Conservation (phyloP, 2,797 vertebrate species). For the Galagoides demidoff region DNA sequence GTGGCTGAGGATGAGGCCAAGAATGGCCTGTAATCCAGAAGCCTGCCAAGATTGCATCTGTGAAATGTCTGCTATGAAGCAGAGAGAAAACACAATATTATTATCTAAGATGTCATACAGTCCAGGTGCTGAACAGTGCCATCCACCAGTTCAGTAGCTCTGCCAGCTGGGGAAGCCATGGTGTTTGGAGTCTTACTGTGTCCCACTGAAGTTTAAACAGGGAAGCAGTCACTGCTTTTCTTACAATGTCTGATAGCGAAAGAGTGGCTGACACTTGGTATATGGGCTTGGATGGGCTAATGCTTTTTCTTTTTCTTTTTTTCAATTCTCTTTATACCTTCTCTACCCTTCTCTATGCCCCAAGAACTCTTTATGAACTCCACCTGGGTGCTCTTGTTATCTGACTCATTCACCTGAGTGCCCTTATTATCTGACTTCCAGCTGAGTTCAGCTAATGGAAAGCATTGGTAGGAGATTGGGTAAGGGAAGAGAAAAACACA, state of each 20-base stretch:
- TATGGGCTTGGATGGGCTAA: background rate
- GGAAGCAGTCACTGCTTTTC: background rate
- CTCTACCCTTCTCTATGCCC: background rate
- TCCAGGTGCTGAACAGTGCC: background rate
- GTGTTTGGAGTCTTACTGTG: background rate
- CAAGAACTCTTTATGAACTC: background rate
- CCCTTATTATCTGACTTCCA: background rate
- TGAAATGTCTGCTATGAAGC: background rate
- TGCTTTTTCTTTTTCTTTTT: background rate
- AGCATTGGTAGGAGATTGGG: background rate
- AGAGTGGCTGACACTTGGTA: background rate
- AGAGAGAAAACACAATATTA: background rate
- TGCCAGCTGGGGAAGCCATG: background rate
- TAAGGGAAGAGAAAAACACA: background rate
- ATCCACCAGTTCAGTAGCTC: background rate
- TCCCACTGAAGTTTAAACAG: background rate
- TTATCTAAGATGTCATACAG: background rate
- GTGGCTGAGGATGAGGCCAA: background rate
- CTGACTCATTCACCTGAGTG: background rate
- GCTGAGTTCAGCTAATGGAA: background rate
- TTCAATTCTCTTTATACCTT: background rate
- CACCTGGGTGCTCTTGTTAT: background rate
- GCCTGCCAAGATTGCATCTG: background rate
- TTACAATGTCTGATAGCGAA: background rate
- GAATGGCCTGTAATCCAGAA: background rate